These are phyloP conservation scores for Numida meleagris DNA, from an alignment of 2,113 vertebrate species.

Conservation along the genomic window DNA sequence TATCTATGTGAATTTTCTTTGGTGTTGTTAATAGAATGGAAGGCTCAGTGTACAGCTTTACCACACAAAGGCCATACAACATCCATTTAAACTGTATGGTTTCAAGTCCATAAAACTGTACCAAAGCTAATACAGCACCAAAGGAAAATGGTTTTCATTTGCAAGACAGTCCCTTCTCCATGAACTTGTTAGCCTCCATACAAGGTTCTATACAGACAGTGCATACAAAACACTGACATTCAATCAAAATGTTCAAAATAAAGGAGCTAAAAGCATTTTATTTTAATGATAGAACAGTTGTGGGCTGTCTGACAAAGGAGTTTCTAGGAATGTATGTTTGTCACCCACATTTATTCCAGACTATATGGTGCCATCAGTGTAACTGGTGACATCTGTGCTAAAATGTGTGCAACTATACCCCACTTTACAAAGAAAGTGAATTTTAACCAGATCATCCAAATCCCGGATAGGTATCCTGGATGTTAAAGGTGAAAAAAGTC, in stretches of 20 bases:
- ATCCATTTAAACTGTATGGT: background rate
- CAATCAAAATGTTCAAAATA: constrained; percentile 3
- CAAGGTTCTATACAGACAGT: background rate
- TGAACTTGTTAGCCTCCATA: background rate
- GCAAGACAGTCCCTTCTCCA: background rate
- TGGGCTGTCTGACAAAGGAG: constrained; percentile 71
- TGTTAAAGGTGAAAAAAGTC: background rate
- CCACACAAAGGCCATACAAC: background rate
- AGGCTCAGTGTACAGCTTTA: background rate
- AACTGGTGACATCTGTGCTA: background rate
- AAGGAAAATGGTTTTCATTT: background rate
- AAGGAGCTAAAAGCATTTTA: constrained; percentile 22
- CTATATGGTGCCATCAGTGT: background rate
- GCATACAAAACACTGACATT: constrained; percentile 1
- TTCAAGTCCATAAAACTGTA: background rate
- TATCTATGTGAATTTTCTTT: background rate
- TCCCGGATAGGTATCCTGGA: background rate
- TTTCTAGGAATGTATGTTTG: constrained; percentile 26
- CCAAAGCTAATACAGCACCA: background rate
- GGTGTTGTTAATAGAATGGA: background rate
- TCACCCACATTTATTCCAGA: constrained; percentile 27
- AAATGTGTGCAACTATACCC: constrained; percentile 33
- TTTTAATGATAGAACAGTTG: constrained; percentile 55
- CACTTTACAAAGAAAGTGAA: background rate
- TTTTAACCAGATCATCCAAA: background rate